Evolutionary conservation across 2,888 invertebrate genomes (phyloP), one percentile per base, ranked within the genome.

Genomic region (Parnassius glacialis): DNA sequence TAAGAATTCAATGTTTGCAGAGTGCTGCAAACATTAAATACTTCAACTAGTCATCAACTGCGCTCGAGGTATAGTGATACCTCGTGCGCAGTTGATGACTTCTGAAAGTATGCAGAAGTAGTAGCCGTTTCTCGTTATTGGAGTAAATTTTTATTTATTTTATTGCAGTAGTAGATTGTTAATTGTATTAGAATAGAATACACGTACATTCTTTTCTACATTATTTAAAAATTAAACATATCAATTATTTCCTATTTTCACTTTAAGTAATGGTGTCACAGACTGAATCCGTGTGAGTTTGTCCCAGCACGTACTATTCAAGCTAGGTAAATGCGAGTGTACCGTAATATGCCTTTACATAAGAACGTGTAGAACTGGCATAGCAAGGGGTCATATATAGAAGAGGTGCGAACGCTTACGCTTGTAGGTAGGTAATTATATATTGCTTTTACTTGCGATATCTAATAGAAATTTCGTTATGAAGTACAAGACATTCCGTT

Each of bases 281-380:
- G 52, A 43, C 43, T 16, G 13, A 44, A 57, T 57, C 45, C 25
- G 48, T 45, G 52, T 47, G 41, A 41, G 52, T 47, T 11, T 51
- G 9, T 34, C n/a, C 12, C 10, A 41, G 43, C 20, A 48, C 54
- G 16, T 41, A 50, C 52, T 43, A 25, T 47, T 41, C 9, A 41
- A 47, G 54, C 53, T 13, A 45, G 41, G 41, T 50, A 50, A 41
- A 20, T 43, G n/a, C 50, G 10, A 16, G 43, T 48, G 54, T 60
- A 60, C 60, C 54, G 60, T 60, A 60, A 60, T 42, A 42, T 48
- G 11, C 44, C 54, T 56, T 44, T 45, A 50, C 51, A 52, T 44
- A 45, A 52, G n/a, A 57, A 61, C 56, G 52, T 34, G 16, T n/a
- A 53, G 57, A 57, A 16, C 41, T 45, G 58, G 44, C 52, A n/a